These are phyloP conservation scores for Stegostoma tigrinum DNA, from an alignment of 2,113 vertebrate genomes.

Conservation along the genomic window DNA sequence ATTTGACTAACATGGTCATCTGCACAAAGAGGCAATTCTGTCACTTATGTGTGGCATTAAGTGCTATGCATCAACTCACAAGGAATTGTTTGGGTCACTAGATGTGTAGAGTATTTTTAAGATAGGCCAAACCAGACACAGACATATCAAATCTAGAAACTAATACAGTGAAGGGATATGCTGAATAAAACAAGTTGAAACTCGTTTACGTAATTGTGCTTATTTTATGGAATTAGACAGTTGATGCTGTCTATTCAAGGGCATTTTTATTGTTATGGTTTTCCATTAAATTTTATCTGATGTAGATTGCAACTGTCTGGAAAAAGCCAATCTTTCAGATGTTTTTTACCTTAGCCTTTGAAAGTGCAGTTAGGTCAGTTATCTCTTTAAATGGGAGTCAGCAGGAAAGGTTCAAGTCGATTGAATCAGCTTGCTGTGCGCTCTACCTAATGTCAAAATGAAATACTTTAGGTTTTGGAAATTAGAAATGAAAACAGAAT, in stretches of 20 bases:
- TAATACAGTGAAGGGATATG: background rate
- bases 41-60: background rate
- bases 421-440: background rate
- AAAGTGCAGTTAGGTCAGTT: background rate
- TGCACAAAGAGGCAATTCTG: background rate
- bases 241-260: background rate
- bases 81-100: background rate
- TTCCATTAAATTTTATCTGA: background rate
- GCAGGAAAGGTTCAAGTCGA: background rate
- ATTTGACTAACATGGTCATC: background rate
- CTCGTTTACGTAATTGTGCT: background rate
- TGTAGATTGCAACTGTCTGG: background rate
- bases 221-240: background rate
- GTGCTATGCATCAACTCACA: background rate
- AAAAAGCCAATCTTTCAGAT: background rate
- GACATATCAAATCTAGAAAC: background rate
- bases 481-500: no score
- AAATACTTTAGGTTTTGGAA: no score
- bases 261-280: background rate
- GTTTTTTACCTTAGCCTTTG: background rate
- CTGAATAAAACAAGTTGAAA: background rate
- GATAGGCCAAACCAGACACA: background rate
- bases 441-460: no score
- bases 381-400: background rate
- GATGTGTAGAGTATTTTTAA: background rate